These are phyloP conservation scores for Acipenser oxyrinchus DNA, from an alignment of 2,797 vertebrate genomes.

Conservation along the genomic window DNA sequence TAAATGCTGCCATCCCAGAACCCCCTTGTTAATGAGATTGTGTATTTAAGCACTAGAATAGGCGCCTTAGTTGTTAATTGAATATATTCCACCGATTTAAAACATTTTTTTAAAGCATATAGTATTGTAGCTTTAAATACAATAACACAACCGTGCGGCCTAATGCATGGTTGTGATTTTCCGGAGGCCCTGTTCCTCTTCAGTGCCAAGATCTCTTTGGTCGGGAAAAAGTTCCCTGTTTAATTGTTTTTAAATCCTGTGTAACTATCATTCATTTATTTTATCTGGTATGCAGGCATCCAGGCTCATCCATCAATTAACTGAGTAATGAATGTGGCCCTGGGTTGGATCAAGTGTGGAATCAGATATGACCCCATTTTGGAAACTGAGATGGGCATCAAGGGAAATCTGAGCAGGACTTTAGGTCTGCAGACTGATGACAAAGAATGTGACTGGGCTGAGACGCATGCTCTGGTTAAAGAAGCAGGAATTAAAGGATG, in stretches of 20 bases:
- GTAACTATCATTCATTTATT: constrained; percentile 29
- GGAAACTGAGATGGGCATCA: constrained; percentile 61
- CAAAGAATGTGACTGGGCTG: constrained; percentile 51
- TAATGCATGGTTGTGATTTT: too few species aligned
- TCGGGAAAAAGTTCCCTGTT: background rate
- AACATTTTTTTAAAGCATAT: too few species aligned
- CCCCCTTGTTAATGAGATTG: too few species aligned
- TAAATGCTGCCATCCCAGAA: too few species aligned
- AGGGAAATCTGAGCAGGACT: constrained; percentile 48
- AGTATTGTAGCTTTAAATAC: too few species aligned
- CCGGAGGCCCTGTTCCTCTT: too few species aligned
- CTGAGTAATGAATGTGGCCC: constrained; percentile 36
- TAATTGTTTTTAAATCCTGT: constrained; percentile 21
- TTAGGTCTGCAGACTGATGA: constrained; percentile 57
- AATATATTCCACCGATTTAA: too few species aligned
- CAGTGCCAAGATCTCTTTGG: background rate
- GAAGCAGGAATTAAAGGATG: constrained; percentile 59
- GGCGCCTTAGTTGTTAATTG: too few species aligned
- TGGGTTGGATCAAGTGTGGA: constrained; percentile 38
- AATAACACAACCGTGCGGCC: too few species aligned
- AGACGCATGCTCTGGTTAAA: constrained; percentile 63
- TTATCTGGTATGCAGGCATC: constrained; percentile 24
- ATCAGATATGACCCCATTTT: constrained; percentile 36
- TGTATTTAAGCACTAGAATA: too few species aligned
- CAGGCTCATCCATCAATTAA: constrained; percentile 40